These are phyloP conservation scores for Pseudocheirus occidentalis DNA, from an alignment of 2,797 vertebrate genomes.

Conservation along the genomic window DNA sequence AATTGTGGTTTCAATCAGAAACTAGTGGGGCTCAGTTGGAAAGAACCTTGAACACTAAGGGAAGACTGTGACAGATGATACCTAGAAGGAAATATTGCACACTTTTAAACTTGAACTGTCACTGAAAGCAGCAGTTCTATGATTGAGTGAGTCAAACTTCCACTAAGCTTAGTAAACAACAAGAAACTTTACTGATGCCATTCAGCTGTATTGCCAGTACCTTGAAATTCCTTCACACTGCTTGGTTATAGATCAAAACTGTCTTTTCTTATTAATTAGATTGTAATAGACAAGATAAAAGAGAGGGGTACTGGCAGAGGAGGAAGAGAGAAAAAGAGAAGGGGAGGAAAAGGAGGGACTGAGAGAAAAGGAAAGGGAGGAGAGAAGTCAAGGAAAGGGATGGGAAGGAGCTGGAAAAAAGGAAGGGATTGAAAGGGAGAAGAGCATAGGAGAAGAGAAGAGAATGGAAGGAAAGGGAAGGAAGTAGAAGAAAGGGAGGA, in stretches of 20 bases:
- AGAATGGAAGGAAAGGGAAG: not conserved
- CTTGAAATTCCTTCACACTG: not conserved
- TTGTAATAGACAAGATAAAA: not conserved
- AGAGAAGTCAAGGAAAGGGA: not conserved
- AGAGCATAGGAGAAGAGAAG: not conserved
- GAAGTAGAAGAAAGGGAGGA: not conserved
- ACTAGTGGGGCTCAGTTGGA: not conserved
- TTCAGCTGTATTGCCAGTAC: not conserved
- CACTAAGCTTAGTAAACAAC: not conserved
- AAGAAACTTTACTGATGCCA: not conserved
- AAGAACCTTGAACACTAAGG: conserved; percentile 4
- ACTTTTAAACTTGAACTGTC: not conserved
- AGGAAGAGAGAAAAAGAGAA: not conserved
- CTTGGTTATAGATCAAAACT: not conserved
- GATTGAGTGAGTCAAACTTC: not conserved
- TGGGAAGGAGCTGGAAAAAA: not conserved
- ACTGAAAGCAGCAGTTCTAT: not conserved
- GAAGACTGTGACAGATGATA: conserved; percentile 12
- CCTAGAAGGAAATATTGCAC: not conserved
- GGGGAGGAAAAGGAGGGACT: not conserved
- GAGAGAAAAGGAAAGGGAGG: not conserved
- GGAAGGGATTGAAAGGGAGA: not conserved
- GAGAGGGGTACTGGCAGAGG: not conserved
- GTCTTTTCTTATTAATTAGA: not conserved
- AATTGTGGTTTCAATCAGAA: not conserved